Percentiles rank a stretch among this genome's conserved stretches.
phyloP scores from a whole-genome alignment of 2,113 vertebrate species.

The Hirundichthys speculiger region DNA sequence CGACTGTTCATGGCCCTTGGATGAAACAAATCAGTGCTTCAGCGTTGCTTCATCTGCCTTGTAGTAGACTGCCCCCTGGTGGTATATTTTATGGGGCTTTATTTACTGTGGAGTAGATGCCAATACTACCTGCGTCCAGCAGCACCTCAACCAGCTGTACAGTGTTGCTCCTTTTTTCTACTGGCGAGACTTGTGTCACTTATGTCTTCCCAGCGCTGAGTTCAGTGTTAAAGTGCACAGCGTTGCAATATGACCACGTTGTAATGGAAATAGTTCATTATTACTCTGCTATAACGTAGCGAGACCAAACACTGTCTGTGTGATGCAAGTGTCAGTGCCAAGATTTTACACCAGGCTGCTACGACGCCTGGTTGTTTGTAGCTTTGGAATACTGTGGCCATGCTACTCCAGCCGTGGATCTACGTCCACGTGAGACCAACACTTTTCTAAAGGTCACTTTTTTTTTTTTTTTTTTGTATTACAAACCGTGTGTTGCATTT shows the following conservation, averaged over 20 bases:
- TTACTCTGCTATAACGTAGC: constrained; percentile 46
- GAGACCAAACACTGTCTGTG: constrained; percentile 83
- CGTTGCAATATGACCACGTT: constrained; percentile 50
- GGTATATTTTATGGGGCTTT: constrained; percentile 20
- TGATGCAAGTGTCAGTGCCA: constrained; percentile 76
- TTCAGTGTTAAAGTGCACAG: constrained; percentile 44
- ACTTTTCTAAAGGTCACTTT: constrained; percentile 69
- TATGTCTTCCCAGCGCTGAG: constrained; percentile 52
- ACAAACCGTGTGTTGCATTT: constrained; percentile 40
- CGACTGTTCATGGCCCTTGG: constrained; percentile 24
- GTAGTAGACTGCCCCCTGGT: constrained; percentile 69
- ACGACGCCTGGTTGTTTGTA: constrained; percentile 66
- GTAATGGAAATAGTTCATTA: constrained; percentile 64
- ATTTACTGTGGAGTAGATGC: constrained; percentile 20
- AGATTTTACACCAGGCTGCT: constrained; percentile 64
- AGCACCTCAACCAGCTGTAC: constrained; percentile 53
- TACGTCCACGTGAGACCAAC: constrained; percentile 67
- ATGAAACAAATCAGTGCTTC: constrained; percentile 32
- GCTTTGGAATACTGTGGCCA: constrained; percentile 78
- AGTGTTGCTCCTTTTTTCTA: constrained; percentile 43
- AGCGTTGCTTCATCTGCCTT: constrained; percentile 51
- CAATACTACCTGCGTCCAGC: constrained; percentile 51
- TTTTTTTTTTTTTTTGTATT: constrained; percentile 50
- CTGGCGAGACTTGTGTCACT: constrained; percentile 37
- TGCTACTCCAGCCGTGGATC: constrained; percentile 60